phyloP scores from a whole-genome alignment of 2,113 vertebrate genomes.

The Bungarus multicinctus region DNA sequence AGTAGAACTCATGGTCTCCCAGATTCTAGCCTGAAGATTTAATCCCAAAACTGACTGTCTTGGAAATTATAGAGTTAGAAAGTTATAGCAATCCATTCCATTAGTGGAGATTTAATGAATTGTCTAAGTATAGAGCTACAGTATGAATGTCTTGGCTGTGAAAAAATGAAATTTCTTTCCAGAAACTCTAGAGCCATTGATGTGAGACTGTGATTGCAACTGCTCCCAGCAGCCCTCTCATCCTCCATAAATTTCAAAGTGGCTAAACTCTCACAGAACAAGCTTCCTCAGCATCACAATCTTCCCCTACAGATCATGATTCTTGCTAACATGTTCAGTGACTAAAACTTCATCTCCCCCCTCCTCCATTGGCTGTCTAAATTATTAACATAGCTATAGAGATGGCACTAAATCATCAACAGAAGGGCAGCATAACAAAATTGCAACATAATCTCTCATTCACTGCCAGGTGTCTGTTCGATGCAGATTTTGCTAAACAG shows the following conservation, averaged over 20 bases:
- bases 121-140: neutral
- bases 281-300: constrained; percentile 56
- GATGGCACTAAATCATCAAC: constrained; percentile 51
- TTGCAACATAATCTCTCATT: constrained; percentile 42
- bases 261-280: constrained; percentile 42
- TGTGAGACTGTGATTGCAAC: constrained; percentile 20
- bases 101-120: neutral
- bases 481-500: constrained; percentile 34
- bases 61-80: constrained; percentile 11
- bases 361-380: constrained; percentile 49
- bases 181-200: constrained; percentile 20
- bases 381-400: constrained; percentile 62
- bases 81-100: constrained; percentile 40
- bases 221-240: constrained; percentile 32
- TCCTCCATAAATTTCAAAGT: constrained; percentile 20
- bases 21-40: neutral
- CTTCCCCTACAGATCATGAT: constrained; percentile 54
- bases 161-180: constrained; percentile 37
- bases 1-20: neutral
- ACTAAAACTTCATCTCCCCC: constrained; percentile 42
- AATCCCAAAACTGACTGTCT: neutral
- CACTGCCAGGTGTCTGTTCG: constrained; percentile 42
- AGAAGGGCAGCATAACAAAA: constrained; percentile 50
- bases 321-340: constrained; percentile 64
- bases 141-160: constrained; percentile 15